These are phyloP conservation scores for Spodoptera littoralis DNA, from an alignment of 2,888 invertebrate species.

Conservation along the genomic window DNA sequence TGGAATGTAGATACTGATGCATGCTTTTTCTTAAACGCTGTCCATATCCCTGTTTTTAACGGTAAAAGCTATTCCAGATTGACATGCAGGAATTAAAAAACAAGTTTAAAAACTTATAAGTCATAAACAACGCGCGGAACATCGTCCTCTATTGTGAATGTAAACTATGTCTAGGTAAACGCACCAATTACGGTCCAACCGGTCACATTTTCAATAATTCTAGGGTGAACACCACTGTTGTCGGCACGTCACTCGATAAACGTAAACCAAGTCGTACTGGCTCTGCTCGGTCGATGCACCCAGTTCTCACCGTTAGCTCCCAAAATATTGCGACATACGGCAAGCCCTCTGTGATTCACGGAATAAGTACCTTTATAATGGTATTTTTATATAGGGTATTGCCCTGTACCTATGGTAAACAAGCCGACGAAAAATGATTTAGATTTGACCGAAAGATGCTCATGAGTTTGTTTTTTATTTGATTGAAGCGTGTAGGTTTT, in stretches of 20 bases:
- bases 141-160: constrained; percentile 3
- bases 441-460: not conserved
- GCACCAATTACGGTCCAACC: constrained; percentile 48
- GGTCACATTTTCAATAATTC: constrained; percentile 61
- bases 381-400: constrained; percentile 67
- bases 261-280: constrained; percentile 73
- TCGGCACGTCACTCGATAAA: constrained; percentile 73
- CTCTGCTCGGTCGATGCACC: constrained; percentile 77
- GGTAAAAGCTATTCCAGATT: no score
- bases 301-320: constrained; percentile 81
- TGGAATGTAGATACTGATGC: no score
- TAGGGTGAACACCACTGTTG: constrained; percentile 54
- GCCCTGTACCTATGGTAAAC: constrained; percentile 58
- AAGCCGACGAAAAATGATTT: constrained; percentile 12
- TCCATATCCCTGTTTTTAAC: no score
- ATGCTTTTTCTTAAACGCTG: no score
- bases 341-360: constrained; percentile 61
- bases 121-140: not conserved
- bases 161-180: constrained; percentile 45
- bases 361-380: constrained; percentile 50
- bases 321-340: constrained; percentile 84
- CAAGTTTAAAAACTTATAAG: not conserved
- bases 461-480: not conserved
- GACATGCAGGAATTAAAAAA: no score
- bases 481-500: not conserved